Percentiles rank a stretch among this genome's conserved stretches.
Evolutionary conservation across 2,113 vertebrate genomes (phyloP).

Genomic region (Oenanthe melanoleuca): DNA sequence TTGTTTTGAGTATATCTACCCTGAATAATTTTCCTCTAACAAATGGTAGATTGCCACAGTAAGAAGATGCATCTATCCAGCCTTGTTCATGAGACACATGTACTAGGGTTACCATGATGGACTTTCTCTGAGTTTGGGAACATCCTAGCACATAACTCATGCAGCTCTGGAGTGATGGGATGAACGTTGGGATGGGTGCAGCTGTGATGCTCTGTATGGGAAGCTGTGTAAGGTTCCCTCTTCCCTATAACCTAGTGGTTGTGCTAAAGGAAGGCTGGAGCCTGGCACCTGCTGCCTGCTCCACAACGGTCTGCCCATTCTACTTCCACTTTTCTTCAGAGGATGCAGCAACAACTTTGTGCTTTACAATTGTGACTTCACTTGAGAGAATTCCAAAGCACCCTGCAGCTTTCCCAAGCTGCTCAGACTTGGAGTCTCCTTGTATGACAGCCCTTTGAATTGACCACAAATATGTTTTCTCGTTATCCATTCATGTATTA

Average conservation of each 20-base stretch:
- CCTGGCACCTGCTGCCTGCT: rapidly evolving
- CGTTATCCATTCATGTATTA: slow-evolving; percentile 39
- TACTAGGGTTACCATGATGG: rapidly evolving
- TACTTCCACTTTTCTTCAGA: background rate
- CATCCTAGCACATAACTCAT: background rate
- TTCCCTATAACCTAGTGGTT: background rate
- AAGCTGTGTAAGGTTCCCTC: background rate
- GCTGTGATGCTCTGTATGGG: background rate
- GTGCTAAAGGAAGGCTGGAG: background rate
- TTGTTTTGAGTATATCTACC: background rate
- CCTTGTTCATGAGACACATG: background rate
- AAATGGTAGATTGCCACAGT: background rate
- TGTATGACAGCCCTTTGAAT: slow-evolving; percentile 58
- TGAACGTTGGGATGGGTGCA: background rate
- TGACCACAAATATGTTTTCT: slow-evolving; percentile 53
- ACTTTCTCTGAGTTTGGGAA: background rate
- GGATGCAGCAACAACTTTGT: background rate
- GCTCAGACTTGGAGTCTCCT: slow-evolving; percentile 56
- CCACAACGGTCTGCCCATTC: background rate
- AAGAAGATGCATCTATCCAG: background rate
- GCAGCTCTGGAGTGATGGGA: background rate
- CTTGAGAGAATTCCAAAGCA: slow-evolving; percentile 35
- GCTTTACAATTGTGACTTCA: background rate
- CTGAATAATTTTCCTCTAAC: background rate
- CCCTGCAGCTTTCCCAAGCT: slow-evolving; percentile 31